Evolutionary conservation across 2,888 invertebrate genomes (phyloP).

Genomic region (Acleris sparsana): DNA sequence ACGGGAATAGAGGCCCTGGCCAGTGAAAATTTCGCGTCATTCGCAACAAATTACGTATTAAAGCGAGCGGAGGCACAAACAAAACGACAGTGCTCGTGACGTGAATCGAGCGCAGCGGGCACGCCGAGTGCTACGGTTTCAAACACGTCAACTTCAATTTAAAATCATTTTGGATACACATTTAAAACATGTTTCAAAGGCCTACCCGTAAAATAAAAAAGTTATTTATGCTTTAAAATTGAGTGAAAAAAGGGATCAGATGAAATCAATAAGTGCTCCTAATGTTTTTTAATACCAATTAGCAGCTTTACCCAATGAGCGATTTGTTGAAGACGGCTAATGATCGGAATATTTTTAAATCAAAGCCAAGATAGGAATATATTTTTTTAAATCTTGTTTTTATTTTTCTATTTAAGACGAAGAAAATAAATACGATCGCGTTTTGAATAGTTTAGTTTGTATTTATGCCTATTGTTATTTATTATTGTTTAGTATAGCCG

Average conservation of each 20-base stretch:
- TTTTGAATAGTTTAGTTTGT: too few species aligned
- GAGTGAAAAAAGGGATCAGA: too few species aligned
- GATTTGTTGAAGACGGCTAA: not conserved
- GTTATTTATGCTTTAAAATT: too few species aligned
- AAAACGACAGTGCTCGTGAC: slow-evolving; percentile 81
- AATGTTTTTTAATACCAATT: not conserved
- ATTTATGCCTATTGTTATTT: too few species aligned
- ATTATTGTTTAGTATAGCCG: too few species aligned
- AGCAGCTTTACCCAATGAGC: slow-evolving; percentile 11
- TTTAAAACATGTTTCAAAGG: not conserved
- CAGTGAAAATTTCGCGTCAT: slow-evolving; percentile 77
- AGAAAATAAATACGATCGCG: too few species aligned
- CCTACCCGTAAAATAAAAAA: too few species aligned
- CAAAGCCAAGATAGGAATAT: slow-evolving; percentile 4
- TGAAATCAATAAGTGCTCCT: too few species aligned
- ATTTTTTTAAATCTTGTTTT: not conserved
- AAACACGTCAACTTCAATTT: slow-evolving; percentile 6
- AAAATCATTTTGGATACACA: slow-evolving; percentile 1
- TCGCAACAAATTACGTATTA: slow-evolving; percentile 82
- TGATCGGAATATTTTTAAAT: slow-evolving; percentile 8
- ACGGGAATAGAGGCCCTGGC: too few species aligned
- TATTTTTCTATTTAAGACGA: not conserved
- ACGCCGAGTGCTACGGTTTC: slow-evolving; percentile 42
- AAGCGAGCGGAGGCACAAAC: slow-evolving; percentile 81
- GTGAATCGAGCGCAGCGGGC: slow-evolving; percentile 67